Evolutionary conservation across 1,140 invertebrate genomes (phyloP).

Genomic region (Coelopa frigida): DNA sequence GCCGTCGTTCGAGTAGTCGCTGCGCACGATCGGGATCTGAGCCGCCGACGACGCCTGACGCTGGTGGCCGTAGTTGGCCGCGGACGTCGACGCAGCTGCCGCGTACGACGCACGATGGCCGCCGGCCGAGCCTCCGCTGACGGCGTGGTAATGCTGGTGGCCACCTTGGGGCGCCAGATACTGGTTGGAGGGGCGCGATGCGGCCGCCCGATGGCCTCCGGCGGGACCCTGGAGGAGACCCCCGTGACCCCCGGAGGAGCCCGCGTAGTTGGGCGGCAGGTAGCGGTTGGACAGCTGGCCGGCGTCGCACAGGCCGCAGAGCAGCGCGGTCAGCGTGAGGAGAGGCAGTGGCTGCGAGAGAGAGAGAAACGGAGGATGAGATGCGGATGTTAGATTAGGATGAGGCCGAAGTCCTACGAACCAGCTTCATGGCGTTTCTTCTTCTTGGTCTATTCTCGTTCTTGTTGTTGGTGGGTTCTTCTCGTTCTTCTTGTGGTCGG

Average conservation of each 20-base stretch:
- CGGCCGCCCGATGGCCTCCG: slow-evolving; percentile 5
- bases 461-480: too few relatives aligned
- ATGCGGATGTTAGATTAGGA: too few relatives aligned
- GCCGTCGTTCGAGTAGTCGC: slow-evolving; percentile 48
- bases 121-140: slow-evolving; percentile 15
- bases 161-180: slow-evolving; percentile 26
- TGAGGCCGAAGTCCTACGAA: too few relatives aligned
- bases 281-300: slow-evolving; percentile 18
- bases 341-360: too few relatives aligned
- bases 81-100: slow-evolving; percentile 7
- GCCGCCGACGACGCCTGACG: slow-evolving; percentile 16
- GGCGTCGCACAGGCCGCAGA: not conserved
- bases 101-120: not conserved
- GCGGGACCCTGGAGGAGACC: not conserved
- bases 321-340: not conserved
- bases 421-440: slow-evolving; percentile 2
- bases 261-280: slow-evolving; percentile 18
- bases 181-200: slow-evolving; percentile 17
- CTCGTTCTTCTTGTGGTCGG: too few relatives aligned
- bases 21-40: slow-evolving; percentile 49
- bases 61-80: slow-evolving; percentile 7
- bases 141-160: slow-evolving; percentile 30
- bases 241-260: slow-evolving; percentile 1
- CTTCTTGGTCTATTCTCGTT: not conserved
- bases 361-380: too few relatives aligned